Evolutionary conservation across 1,140 invertebrate species (phyloP).

Genomic region (Arctopsyche grandis): DNA sequence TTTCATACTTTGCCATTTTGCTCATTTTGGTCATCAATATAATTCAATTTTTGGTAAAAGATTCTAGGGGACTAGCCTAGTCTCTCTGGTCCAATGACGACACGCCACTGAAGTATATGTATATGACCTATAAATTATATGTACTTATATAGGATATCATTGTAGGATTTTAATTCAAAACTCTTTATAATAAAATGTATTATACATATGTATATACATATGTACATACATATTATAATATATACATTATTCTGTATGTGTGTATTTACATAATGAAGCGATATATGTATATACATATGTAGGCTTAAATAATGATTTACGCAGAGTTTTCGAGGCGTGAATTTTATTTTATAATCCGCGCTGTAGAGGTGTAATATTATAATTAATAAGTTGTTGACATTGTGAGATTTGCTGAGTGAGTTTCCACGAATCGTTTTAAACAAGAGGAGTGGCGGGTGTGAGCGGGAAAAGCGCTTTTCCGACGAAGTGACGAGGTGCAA

Average conservation of each 20-base stretch:
- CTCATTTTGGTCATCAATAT: too few relatives aligned
- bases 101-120: too few relatives aligned
- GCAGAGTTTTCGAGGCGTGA: neutral
- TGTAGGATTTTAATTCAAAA: too few relatives aligned
- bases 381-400: conserved; percentile 7
- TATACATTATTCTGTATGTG: neutral
- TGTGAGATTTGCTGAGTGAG: neutral
- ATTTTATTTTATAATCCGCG: neutral
- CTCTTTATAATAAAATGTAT: neutral
- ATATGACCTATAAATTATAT: too few relatives aligned
- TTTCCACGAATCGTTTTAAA: neutral
- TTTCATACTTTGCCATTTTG: too few relatives aligned
- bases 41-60: too few relatives aligned
- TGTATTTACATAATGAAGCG: neutral
- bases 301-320: too few relatives aligned
- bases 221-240: neutral
- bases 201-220: neutral
- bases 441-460: neutral
- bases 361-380: neutral
- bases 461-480: neutral
- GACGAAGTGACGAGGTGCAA: neutral
- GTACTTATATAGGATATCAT: too few relatives aligned
- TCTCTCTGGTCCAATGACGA: too few relatives aligned
- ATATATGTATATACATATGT: conserved; percentile 10
- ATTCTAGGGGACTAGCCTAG: too few relatives aligned